These are phyloP conservation scores for Pterocles gutturalis DNA, from an alignment of 2,113 vertebrate species.

Conservation along the genomic window DNA sequence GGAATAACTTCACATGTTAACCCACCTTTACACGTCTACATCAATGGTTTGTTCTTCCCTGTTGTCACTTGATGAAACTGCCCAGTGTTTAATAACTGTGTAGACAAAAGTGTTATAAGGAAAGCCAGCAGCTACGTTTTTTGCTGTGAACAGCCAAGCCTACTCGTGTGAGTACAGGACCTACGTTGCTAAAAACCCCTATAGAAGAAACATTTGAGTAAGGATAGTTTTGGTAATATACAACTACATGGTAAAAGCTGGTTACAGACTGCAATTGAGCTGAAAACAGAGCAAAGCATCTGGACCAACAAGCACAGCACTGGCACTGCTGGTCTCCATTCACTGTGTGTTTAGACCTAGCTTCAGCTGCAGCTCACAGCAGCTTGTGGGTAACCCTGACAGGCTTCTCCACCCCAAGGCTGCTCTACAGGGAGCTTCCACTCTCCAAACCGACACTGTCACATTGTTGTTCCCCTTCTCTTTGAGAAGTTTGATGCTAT, in stretches of 20 bases:
- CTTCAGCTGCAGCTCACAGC: neutral
- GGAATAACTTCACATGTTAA: neutral
- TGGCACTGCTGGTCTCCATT: neutral
- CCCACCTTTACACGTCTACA: neutral
- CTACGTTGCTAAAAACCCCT: neutral
- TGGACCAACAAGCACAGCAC: neutral
- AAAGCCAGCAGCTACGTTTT: neutral
- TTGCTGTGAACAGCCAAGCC: neutral
- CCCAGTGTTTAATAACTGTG: neutral
- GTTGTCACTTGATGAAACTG: neutral
- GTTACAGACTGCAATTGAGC: neutral
- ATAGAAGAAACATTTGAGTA: neutral
- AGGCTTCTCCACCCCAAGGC: neutral
- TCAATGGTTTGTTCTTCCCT: neutral
- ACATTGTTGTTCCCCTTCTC: neutral
- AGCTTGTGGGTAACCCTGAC: rapidly evolving
- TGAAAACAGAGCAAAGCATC: neutral
- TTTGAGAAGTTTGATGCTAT: neutral
- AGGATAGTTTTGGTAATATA: neutral
- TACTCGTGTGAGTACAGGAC: neutral
- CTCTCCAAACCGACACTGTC: neutral
- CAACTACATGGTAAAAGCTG: neutral
- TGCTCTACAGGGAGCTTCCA: neutral
- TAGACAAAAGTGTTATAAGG: neutral
- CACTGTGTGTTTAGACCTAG: neutral